Evolutionary conservation across 2,113 vertebrate genomes (phyloP).

Genomic region (Vulpes lagopus): DNA sequence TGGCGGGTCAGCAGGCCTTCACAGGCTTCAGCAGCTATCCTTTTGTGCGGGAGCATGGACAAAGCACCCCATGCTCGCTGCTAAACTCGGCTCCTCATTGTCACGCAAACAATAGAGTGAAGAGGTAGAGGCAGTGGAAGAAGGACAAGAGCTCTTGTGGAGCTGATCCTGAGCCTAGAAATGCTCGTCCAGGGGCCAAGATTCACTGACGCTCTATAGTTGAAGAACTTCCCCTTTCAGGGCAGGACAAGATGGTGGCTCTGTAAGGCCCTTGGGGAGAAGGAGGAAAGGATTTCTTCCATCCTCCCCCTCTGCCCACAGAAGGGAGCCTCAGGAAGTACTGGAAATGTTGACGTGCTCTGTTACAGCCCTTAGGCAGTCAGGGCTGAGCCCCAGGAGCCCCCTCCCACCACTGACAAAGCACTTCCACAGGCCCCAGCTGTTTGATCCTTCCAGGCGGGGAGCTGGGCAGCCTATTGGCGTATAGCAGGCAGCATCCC

Average conservation of each 20-base stretch:
- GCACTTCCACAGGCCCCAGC: not conserved
- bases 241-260: not conserved
- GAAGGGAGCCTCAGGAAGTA: not conserved
- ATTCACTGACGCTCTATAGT: not conserved
- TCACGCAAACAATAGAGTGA: conserved; percentile 52
- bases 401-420: not conserved
- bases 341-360: not conserved
- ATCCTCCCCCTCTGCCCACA: not conserved
- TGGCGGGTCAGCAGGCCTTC: conserved; percentile 31
- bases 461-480: not conserved
- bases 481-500: not conserved
- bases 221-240: conserved; percentile 8
- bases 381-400: not conserved
- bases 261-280: not conserved
- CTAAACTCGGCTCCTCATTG: conserved; percentile 24
- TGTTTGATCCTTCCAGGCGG: not conserved
- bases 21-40: conserved; percentile 50
- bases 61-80: not conserved
- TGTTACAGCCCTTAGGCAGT: not conserved
- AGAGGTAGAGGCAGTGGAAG: not conserved
- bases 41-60: conserved; percentile 60
- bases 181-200: not conserved
- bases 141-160: not conserved
- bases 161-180: not conserved
- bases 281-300: not conserved